Percentiles rank a stretch among this genome's conserved stretches.
phyloP scores from a whole-genome alignment of 2,797 vertebrate genomes.

The Hydrophis major region DNA sequence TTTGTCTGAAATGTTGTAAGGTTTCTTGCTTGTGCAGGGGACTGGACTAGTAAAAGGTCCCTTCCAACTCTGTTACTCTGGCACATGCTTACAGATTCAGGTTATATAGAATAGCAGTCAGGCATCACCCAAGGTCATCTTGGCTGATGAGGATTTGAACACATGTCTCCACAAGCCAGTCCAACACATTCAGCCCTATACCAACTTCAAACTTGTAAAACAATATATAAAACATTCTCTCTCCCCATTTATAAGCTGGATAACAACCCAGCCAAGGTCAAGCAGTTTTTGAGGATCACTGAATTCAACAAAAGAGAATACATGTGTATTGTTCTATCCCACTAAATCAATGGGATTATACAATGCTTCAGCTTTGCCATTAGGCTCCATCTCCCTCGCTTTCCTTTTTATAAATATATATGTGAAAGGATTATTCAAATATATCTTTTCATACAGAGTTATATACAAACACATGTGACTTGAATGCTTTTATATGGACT shows the following conservation, averaged over 20 bases:
- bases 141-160: neutral
- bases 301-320: neutral
- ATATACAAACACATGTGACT: rapidly evolving
- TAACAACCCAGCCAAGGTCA: conserved; percentile 4
- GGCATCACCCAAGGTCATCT: neutral
- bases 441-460: conserved; percentile 20
- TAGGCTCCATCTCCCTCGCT: neutral
- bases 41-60: neutral
- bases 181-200: neutral
- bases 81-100: neutral
- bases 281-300: neutral
- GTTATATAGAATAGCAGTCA: neutral
- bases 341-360: neutral
- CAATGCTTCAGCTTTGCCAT: neutral
- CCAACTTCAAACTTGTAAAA: conserved; percentile 31
- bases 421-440: conserved; percentile 23
- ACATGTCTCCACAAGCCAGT: neutral
- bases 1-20: neutral
- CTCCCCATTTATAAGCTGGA: conserved; percentile 13
- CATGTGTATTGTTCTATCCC: too few species aligned
- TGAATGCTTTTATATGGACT: conserved; percentile 17
- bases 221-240: conserved; percentile 30
- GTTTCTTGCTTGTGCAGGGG: neutral
- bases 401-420: conserved; percentile 34
- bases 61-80: neutral